Base-by-base conservation (phyloP, 1,140 invertebrate genomes). In the Drosophila sp. region DNA sequence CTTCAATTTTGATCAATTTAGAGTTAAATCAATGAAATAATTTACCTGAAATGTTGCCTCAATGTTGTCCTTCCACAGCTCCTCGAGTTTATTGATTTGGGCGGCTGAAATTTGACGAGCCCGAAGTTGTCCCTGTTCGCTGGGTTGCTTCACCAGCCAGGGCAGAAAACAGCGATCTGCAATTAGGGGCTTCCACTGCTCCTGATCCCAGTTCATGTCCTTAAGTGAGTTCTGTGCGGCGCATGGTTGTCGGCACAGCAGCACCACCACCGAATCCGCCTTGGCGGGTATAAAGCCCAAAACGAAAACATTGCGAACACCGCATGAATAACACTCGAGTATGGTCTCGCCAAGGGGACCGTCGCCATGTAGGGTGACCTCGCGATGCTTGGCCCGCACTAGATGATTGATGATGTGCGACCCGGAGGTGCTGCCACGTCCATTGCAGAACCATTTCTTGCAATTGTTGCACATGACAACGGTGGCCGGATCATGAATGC, bases 401-500 rank as follows among this genome's bases (percentile, higher is more conserved):
- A 99, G 93, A 93, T 99, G 99, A 92, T 99, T 99, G 69, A 99
- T 97, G 71, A 99, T 99, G 87, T 99, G 99, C 51, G 98, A 99
- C 1, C 98, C 99, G 11, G 98, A 98, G 3, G 98, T 99, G 91
- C 98, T 99, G 3, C 99, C 99, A 76, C 98, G 94, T 5, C 98
- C 98, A 94, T 99, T 99, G 92, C 99, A 99, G 91, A 99, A 99
- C 99, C 99, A 99, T 92, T 99, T 99, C 80, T 98, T 98, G 91
- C 99, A 99, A 40, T 97, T 95, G 92, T 99, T 99, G 92, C 99
- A 99, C 95, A 98, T 97, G 16, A 99, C 98, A 32, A 99, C 98
- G 78, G 97, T 98, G 64, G 96, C 95, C 1, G 98, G 98, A 92
- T 99, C 99, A 93, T 99, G 98, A 76, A 99, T 98, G 48, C 98